Base-by-base conservation (phyloP, 2,113 vertebrate species). In the Atlantisia rogersi region DNA sequence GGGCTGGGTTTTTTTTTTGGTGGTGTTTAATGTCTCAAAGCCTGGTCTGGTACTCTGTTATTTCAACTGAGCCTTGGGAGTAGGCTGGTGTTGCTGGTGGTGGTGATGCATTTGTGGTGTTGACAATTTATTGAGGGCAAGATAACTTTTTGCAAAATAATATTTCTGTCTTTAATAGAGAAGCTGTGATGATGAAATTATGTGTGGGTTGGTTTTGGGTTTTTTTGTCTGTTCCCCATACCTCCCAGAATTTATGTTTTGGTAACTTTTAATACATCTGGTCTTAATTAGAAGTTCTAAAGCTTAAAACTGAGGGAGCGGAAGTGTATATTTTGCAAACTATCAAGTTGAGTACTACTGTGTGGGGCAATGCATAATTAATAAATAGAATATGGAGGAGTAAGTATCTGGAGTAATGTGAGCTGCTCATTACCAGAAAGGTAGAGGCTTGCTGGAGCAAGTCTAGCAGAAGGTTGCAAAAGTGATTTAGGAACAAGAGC, bases 171-270 rank as follows among this genome's bases (percentile, higher is more conserved):
- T 68, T 13, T 32, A 74, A 17, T 65, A 68, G 58, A n/a, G 75
- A 32, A 63, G 7, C 12, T 24, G 19, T 68, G 53, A 40, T 28
- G 63, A 9, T 70, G 46, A 92, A 80, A 50, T 6, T 59, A 7
- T 64, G 52, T 26, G 52, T 53, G 52, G 13, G 22, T 26, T 52
- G 39, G 9, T 12, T 40, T 40, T 9, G 5, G 3, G 8, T 42
- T 13, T 4, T 42, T 42, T 39, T 28, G 9, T 48, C 48, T 48
- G 48, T 18, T 4, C 2, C 16, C 20, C 0, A 4, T 46, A 7
- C 20, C 48, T 48, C 48, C 48, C 48, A 18, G 35, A n/a, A 11
- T 53, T 79, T 89, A 58, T 56, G 77, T 24, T 86, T 59, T 59
- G 9, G 28, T 74, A 80, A 26, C 4, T 7, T 68, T 79, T 71